Evolutionary conservation across 2,113 vertebrate species (phyloP).

Genomic region (Melanerpes aurifrons): DNA sequence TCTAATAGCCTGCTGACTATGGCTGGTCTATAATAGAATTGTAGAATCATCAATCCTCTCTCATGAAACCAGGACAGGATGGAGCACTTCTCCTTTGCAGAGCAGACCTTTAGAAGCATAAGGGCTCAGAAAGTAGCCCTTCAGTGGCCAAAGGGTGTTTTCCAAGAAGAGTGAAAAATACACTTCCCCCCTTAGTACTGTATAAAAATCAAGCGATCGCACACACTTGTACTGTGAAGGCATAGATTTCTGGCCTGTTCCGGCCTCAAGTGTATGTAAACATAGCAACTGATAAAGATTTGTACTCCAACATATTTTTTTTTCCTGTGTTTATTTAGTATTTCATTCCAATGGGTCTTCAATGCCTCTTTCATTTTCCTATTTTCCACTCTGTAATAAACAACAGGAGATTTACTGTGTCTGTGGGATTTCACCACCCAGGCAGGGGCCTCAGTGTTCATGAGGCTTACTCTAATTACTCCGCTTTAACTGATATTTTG

Average conservation of each 20-base stretch:
- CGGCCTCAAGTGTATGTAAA: not conserved
- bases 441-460: conserved; percentile 34
- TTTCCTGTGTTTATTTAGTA: conserved; percentile 16
- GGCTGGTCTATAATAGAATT: not conserved
- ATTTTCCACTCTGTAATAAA: conserved; percentile 65
- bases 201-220: not conserved
- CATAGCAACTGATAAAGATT: not conserved
- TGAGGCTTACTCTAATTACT: conserved; percentile 67
- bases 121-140: not conserved
- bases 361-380: conserved; percentile 41
- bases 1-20: not conserved
- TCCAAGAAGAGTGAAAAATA: not conserved
- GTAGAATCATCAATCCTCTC: not conserved
- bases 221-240: not conserved
- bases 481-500: conserved; percentile 66
- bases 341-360: conserved; percentile 53
- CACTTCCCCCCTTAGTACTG: not conserved
- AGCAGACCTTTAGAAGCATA: not conserved
- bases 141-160: not conserved
- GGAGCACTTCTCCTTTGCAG: not conserved
- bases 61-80: not conserved
- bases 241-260: not conserved
- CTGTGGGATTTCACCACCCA: conserved; percentile 58
- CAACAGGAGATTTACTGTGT: conserved; percentile 78
- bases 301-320: not conserved